These are phyloP conservation scores for Tetropium fuscum DNA, from an alignment of 2,888 invertebrate genomes.

Conservation along the genomic window DNA sequence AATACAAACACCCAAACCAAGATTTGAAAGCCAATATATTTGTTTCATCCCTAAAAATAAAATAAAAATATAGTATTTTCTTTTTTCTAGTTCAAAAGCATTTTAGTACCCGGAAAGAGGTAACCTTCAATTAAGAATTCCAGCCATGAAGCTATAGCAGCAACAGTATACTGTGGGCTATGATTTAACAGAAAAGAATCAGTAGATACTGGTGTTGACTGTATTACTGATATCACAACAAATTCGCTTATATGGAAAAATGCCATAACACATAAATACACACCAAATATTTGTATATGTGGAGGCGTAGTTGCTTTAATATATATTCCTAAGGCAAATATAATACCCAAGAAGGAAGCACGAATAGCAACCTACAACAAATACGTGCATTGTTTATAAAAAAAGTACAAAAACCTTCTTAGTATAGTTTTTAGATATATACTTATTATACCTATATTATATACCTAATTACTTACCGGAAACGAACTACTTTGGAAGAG, in stretches of 20 bases:
- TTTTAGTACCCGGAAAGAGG: conserved; percentile 75
- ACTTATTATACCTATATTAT: too few species aligned
- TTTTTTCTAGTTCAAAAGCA: too few species aligned
- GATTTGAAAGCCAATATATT: conserved; percentile 72
- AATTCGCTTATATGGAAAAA: conserved; percentile 96
- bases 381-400: too few species aligned
- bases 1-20: conserved; percentile 85
- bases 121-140: conserved; percentile 86
- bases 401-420: too few species aligned
- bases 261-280: conserved; percentile 83
- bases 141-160: conserved; percentile 77
- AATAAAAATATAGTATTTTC: too few species aligned
- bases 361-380: conserved; percentile 78
- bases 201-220: conserved; percentile 81
- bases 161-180: conserved; percentile 88
- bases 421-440: too few species aligned
- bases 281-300: conserved; percentile 79
- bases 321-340: conserved; percentile 76
- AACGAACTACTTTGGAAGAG: conserved; percentile 26
- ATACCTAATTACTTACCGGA: conserved; percentile 27
- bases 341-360: conserved; percentile 79
- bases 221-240: conserved; percentile 86
- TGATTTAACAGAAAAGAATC: conserved; percentile 97
- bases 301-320: conserved; percentile 68
- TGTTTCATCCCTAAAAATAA: conserved; percentile 74